Evolutionary conservation across 2,888 invertebrate species (phyloP).

Genomic region (Gerris lacustris): DNA sequence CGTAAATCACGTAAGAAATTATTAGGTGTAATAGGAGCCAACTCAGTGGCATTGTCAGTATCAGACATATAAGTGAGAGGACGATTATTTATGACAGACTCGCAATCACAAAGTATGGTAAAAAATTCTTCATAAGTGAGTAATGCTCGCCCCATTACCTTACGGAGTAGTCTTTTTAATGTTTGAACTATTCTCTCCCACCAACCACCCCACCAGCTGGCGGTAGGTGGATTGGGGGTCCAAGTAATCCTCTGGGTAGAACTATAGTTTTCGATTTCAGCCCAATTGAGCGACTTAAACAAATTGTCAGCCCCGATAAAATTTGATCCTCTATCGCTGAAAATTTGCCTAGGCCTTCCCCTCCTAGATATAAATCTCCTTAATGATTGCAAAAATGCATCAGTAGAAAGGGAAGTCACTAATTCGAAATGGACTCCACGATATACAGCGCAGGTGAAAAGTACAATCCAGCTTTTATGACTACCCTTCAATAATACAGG

Average conservation of each 20-base stretch:
- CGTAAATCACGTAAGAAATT: slow-evolving; percentile 27
- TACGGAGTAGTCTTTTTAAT: slow-evolving; percentile 15
- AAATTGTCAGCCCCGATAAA: slow-evolving; percentile 36
- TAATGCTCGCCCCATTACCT: slow-evolving; percentile 14
- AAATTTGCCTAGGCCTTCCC: slow-evolving; percentile 34
- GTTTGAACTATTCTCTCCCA: slow-evolving; percentile 29
- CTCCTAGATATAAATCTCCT: slow-evolving; percentile 34
- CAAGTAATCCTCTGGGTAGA: slow-evolving; percentile 28
- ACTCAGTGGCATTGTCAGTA: slow-evolving; percentile 18
- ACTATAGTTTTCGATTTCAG: slow-evolving; percentile 35
- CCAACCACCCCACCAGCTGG: slow-evolving; percentile 32
- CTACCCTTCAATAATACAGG: slow-evolving; percentile 29
- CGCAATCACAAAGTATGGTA: slow-evolving; percentile 21
- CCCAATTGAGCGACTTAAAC: slow-evolving; percentile 42
- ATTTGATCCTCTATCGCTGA: slow-evolving; percentile 37
- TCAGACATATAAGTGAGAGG: slow-evolving; percentile 21
- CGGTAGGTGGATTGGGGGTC: slow-evolving; percentile 33
- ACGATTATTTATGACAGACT: slow-evolving; percentile 16
- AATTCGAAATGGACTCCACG: slow-evolving; percentile 35
- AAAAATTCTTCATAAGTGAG: slow-evolving; percentile 17
- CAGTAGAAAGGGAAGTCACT: slow-evolving; percentile 31
- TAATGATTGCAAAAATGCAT: slow-evolving; percentile 33
- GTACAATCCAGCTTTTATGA: slow-evolving; percentile 29
- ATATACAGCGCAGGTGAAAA: slow-evolving; percentile 34
- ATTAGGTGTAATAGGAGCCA: slow-evolving; percentile 29